Evolutionary conservation across 2,888 invertebrate genomes (phyloP).

Genomic region (Protula sp.): DNA sequence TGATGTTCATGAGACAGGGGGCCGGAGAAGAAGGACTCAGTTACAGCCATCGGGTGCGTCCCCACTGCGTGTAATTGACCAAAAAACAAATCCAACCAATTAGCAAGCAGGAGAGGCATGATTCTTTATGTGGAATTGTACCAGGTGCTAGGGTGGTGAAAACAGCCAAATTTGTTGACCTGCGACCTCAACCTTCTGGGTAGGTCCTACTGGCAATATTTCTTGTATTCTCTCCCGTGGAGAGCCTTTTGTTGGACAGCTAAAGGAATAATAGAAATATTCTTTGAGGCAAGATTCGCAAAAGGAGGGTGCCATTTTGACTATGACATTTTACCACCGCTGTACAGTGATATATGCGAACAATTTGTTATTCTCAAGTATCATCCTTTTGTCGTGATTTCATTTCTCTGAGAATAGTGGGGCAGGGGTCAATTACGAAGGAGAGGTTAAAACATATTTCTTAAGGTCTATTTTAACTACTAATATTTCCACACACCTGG

Average conservation of each 20-base stretch:
- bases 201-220: background rate
- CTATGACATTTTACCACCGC: background rate
- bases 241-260: background rate
- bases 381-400: background rate
- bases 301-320: background rate
- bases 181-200: background rate
- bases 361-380: background rate
- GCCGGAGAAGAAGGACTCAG: no score
- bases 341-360: background rate
- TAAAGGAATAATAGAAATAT: background rate
- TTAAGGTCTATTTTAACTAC: no score
- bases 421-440: no score
- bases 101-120: no score
- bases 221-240: background rate
- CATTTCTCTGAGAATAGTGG: no score
- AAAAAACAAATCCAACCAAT: no score
- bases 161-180: background rate
- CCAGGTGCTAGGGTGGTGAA: background rate
- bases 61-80: no score
- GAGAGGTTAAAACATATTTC: no score
- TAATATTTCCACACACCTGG: no score
- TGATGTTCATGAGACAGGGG: no score
- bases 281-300: background rate
- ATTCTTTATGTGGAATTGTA: no score
- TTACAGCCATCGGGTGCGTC: no score